These are phyloP conservation scores for Muscicapa comitata DNA, from an alignment of 2,797 vertebrate genomes.

Conservation along the genomic window DNA sequence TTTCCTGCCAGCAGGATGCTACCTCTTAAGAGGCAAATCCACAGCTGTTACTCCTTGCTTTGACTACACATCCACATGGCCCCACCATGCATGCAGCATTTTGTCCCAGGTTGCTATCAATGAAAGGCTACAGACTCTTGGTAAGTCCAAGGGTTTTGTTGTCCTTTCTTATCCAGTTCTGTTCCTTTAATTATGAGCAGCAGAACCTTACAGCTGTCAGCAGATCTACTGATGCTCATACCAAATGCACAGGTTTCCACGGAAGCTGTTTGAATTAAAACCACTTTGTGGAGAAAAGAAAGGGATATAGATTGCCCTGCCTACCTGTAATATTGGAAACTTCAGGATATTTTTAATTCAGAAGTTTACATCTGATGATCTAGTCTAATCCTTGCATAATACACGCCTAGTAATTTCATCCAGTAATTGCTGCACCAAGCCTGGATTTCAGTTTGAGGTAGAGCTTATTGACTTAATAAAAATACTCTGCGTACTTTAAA, in stretches of 20 bases:
- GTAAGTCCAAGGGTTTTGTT: not conserved
- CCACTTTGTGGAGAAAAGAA: not conserved
- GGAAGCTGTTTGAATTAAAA: not conserved
- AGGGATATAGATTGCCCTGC: not conserved
- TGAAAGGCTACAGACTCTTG: not conserved
- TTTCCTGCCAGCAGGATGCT: not conserved
- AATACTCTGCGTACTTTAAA: conserved; percentile 31
- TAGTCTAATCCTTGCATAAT: not conserved
- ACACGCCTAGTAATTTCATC: not conserved
- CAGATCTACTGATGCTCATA: not conserved
- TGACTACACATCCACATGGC: not conserved
- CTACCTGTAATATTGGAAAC: not conserved
- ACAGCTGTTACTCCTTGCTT: not conserved
- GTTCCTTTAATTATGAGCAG: not conserved
- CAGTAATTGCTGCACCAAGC: not conserved
- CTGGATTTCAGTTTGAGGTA: conserved; percentile 53
- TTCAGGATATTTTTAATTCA: not conserved
- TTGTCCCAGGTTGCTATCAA: not conserved
- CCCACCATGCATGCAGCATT: not conserved
- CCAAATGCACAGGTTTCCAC: not conserved
- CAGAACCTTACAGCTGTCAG: not conserved
- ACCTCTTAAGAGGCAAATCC: not conserved
- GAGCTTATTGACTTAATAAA: conserved; percentile 45
- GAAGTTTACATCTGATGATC: not conserved
- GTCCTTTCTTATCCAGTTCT: not conserved